phyloP scores from a whole-genome alignment of 2,888 invertebrate species.

The Clostera curtula region DNA sequence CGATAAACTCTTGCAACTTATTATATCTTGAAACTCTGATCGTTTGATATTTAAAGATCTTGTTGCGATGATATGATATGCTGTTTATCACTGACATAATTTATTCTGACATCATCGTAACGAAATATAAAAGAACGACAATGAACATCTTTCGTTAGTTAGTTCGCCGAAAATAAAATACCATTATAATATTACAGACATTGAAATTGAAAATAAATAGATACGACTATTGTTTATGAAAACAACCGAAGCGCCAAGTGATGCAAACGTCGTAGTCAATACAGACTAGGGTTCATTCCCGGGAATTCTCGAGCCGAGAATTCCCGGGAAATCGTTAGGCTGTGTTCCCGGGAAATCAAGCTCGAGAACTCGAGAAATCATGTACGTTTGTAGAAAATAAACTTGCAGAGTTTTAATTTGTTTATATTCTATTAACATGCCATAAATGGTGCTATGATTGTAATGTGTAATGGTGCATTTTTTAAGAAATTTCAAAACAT shows the following conservation, averaged over 20 bases:
- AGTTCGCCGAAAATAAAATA: background rate
- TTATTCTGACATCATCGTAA: conserved; percentile 5
- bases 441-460: too few relatives aligned
- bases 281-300: too few relatives aligned
- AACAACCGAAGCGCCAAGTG: conserved; percentile 8
- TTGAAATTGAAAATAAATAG: conserved; percentile 17
- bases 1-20: conserved; percentile 3
- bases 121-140: conserved; percentile 7
- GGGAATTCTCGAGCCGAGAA: too few relatives aligned
- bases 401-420: too few relatives aligned
- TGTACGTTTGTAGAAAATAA: too few relatives aligned
- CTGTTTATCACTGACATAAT: conserved; percentile 12
- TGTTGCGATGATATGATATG: conserved; percentile 5
- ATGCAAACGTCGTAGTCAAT: conserved; percentile 13
- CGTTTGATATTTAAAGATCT: conserved; percentile 4
- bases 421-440: too few relatives aligned
- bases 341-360: too few relatives aligned
- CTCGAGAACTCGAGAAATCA: too few relatives aligned
- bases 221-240: conserved; percentile 17
- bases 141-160: background rate
- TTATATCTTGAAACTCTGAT: background rate
- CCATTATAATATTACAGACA: background rate
- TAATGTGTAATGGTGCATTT: too few relatives aligned
- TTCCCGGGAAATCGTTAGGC: too few relatives aligned
- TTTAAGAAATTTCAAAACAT: too few relatives aligned